Evolutionary conservation across 2,888 invertebrate species (phyloP), one percentile per base, ranked within the genome.

Genomic region (Hirtodrosophila duncani): DNA sequence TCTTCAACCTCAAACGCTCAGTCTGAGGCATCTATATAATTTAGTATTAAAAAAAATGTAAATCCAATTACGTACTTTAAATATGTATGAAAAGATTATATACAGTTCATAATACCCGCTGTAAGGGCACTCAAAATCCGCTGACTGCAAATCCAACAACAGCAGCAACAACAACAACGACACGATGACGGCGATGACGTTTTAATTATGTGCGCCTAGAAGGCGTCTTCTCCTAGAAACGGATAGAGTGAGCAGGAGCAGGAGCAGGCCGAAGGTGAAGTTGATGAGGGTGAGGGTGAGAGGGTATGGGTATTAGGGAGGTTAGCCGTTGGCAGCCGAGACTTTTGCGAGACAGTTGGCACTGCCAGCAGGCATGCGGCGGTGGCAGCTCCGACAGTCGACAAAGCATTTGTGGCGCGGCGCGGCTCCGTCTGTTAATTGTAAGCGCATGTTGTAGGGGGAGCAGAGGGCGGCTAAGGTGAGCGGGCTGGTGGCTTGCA

Each of bases 171-270:
- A 34, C 59, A 29, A 26, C 56, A n/a, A n/a, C n/a, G n/a, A n/a
- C n/a, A n/a, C n/a, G n/a, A 27, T 42, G 37, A 48, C 36, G 21
- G 55, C 61, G 77, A 75, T 77, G 81, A 75, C 81, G 64, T 75
- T 75, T 75, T 75, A 75, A 75, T 75, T 75, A 75, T 77, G 78
- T 80, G 78, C 56, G 78, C 78, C 80, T 58, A 23, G 61, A 48
- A 53, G 53, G 68, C 63, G 52, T 31, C 55, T 29, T 39, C 14
- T 23, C 24, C 57, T 34, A 34, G 51, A 24, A 36, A 51, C 52
- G 30, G 36, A 30, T 41, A 33, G 36, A 38, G 42, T 44, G 36
- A 26, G 39, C 46, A 49, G 44, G 27, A 42, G 30, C 26, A 43
- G 3, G 3, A 9, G 14, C 8, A 7, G 14, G 10, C 16, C n/a